Evolutionary conservation across 2,113 vertebrate species (phyloP).

Genomic region (Hypocryptadius cinnamomeus): DNA sequence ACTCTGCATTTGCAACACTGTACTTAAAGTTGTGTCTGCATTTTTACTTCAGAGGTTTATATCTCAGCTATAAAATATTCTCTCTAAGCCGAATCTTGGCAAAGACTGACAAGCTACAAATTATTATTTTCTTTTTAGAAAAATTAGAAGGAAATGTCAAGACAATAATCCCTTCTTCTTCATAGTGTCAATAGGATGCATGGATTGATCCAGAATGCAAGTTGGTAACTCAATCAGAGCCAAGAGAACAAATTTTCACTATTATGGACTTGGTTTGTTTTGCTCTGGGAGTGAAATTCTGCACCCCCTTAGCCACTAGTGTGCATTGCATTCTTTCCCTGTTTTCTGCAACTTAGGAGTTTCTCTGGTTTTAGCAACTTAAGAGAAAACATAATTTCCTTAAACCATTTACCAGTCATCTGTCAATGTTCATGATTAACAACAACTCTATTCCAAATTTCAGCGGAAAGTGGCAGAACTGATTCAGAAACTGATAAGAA

Average conservation of each 20-base stretch:
- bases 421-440: not conserved
- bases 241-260: not conserved
- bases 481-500: not conserved
- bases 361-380: not conserved
- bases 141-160: slow-evolving; percentile 1
- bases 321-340: not conserved
- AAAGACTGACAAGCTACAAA: slow-evolving; percentile 23
- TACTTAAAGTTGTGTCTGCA: slow-evolving; percentile 73
- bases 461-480: not conserved
- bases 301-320: not conserved
- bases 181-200: not conserved
- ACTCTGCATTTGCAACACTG: slow-evolving; percentile 67
- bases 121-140: slow-evolving; percentile 18
- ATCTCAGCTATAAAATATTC: slow-evolving; percentile 60
- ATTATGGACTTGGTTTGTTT: not conserved
- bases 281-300: not conserved
- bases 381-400: not conserved
- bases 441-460: not conserved
- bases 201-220: not conserved
- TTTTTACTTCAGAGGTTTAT: slow-evolving; percentile 69
- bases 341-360: not conserved
- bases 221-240: not conserved
- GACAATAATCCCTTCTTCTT: slow-evolving; percentile 7
- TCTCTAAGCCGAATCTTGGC: slow-evolving; percentile 43
- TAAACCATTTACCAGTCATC: not conserved